Evolutionary conservation across 2,797 vertebrate genomes (phyloP).

Genomic region (Sternarchorhynchus goeldii): DNA sequence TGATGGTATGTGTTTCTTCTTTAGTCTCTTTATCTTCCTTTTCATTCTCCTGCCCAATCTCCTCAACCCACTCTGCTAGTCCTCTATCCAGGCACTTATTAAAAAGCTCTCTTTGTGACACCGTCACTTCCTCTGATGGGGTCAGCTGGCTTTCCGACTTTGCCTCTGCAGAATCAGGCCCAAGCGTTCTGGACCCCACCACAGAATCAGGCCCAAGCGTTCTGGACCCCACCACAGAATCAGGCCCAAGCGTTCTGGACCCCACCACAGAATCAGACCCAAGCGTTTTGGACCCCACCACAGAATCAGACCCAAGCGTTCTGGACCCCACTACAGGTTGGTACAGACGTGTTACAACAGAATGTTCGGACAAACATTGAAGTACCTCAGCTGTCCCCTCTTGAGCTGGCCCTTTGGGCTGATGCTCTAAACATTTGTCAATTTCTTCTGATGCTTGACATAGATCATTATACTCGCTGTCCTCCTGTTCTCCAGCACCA

Average conservation of each 20-base stretch:
- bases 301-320: not conserved
- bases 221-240: slow-evolving; percentile 2
- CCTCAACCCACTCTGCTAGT: slow-evolving; percentile 34
- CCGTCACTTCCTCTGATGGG: slow-evolving; percentile 47
- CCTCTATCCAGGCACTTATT: slow-evolving; percentile 26
- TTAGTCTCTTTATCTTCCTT: slow-evolving; percentile 57
- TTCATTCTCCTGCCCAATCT: not conserved
- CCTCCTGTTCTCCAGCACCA: slow-evolving; percentile 28
- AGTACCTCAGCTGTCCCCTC: not conserved
- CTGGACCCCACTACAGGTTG: slow-evolving; percentile 4
- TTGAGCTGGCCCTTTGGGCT: not conserved
- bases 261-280: slow-evolving; percentile 6
- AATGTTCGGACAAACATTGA: slow-evolving; percentile 9
- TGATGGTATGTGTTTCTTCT: slow-evolving; percentile 60
- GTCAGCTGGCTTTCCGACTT: not conserved
- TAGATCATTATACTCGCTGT: not conserved
- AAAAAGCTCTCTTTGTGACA: slow-evolving; percentile 48
- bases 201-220: not conserved
- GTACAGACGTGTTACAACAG: not conserved
- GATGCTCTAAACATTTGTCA: not conserved
- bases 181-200: not conserved
- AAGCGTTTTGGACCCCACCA: not conserved
- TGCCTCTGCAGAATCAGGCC: slow-evolving; percentile 17
- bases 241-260: not conserved
- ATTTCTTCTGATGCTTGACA: not conserved